These are phyloP conservation scores for Monodelphis domestica DNA, from an alignment of 2,797 vertebrate species.

Conservation along the genomic window DNA sequence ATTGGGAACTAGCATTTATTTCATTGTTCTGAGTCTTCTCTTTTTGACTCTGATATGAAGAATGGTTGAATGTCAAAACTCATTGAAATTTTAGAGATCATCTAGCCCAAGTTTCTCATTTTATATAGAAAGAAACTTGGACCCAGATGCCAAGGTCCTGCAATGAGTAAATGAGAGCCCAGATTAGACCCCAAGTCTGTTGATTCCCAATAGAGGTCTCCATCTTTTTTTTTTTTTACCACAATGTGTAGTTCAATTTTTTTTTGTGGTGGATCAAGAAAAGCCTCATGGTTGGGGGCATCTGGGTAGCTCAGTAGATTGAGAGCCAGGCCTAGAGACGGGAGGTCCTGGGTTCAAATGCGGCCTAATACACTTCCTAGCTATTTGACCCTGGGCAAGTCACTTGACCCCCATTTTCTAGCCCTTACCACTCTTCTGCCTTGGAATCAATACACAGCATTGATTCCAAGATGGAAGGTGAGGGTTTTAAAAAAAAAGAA, in stretches of 20 bases:
- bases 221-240: not conserved
- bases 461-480: no score
- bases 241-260: conserved; percentile 31
- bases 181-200: not conserved
- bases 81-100: not conserved
- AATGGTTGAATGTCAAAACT: not conserved
- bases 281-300: conserved; percentile 44
- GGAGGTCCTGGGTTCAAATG: no score
- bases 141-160: not conserved
- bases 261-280: conserved; percentile 36
- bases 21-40: conserved; percentile 49
- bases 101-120: not conserved
- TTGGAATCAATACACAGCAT: no score
- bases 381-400: no score
- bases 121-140: not conserved
- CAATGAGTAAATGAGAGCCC: not conserved
- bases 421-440: no score
- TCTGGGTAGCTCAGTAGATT: no score
- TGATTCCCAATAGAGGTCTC: not conserved
- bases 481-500: no score
- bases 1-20: conserved; percentile 51
- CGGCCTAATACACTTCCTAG: no score
- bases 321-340: no score
- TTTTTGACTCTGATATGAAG: conserved; percentile 6
- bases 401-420: no score